Evolutionary conservation across 2,888 invertebrate genomes (phyloP).

Genomic region (Nomada fucata): DNA sequence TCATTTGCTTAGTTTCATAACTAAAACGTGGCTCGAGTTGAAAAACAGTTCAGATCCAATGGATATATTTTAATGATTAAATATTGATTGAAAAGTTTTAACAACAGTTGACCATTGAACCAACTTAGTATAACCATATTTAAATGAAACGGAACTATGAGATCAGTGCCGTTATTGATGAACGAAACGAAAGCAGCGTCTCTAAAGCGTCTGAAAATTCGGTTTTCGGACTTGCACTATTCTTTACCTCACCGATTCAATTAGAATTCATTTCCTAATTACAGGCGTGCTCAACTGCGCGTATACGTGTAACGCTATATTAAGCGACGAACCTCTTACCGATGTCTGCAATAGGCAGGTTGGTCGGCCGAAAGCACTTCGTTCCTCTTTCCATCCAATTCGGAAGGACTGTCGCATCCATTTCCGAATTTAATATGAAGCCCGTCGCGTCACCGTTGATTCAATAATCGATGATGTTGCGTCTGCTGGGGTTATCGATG

Average conservation of each 20-base stretch:
- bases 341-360: conserved; percentile 54
- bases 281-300: not conserved
- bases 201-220: no score
- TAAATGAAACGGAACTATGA: no score
- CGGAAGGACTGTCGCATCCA: conserved; percentile 58
- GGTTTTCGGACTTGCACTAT: no score
- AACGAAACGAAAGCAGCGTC: no score
- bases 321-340: conserved; percentile 47
- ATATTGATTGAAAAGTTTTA: no score
- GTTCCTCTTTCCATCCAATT: conserved; percentile 36
- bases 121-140: no score
- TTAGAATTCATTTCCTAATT: conserved; percentile 12
- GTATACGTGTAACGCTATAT: conserved; percentile 30
- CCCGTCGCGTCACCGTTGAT: conserved; percentile 56
- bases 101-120: no score
- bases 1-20: no score
- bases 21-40: no score
- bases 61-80: no score
- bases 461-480: conserved; percentile 55
- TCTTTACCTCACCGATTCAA: not conserved
- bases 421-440: conserved; percentile 62
- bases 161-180: no score
- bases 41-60: no score
- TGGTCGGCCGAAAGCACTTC: conserved; percentile 38
- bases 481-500: conserved; percentile 10